Base-by-base conservation (phyloP, 2,797 vertebrate species). In the Erethizon dorsatum region DNA sequence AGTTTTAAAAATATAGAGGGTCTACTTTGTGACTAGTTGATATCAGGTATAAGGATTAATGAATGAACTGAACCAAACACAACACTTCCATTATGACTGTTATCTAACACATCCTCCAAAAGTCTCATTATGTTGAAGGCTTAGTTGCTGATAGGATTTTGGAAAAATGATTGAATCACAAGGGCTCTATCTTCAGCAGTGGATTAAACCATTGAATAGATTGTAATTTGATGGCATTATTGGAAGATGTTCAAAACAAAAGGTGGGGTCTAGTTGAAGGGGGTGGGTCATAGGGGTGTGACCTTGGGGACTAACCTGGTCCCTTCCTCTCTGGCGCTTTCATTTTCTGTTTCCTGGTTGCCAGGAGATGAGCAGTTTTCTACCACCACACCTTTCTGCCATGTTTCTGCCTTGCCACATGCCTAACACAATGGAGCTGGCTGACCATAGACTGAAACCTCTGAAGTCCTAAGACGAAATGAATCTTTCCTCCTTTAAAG, bases 1-100 rank as follows among this genome's bases (percentile, higher is more conserved):
- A 90, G 9, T 45, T 92, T 77, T 31, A 90, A 87, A 75, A 73
- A 78, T 57, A 67, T 28, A 41, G 83, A 96, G 47, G 28, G 14
- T 69, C 57, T 95, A 73, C 63, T 75, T 41, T n/a, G 18, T 82
- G 33, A 41, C 71, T 22, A 75, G 52, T n/a, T 20, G 0, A 37
- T 65, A 57, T 79, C 26, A 45, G 12, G 52, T 31, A 59, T 28
- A 87, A 41, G 73, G 6, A 78, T 33, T 45, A n/a, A n/a, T n/a
- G n/a, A 92, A 73, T 73, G n/a, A 57, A 22, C 22, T 52, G 56
- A 94, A 87, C 17, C 22, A 65, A 92, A 90, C 5, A 31, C 6
- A n/a, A 63, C 3, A 83, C 15, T 6, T 69, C 24, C 67, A 45
- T 50, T 50, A 47, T 63, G 54, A 50, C 14, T 50, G 45, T 17